Evolutionary conservation across 2,113 vertebrate genomes (phyloP), one percentile per base, ranked within the genome.

Genomic region (Hucho hucho): DNA sequence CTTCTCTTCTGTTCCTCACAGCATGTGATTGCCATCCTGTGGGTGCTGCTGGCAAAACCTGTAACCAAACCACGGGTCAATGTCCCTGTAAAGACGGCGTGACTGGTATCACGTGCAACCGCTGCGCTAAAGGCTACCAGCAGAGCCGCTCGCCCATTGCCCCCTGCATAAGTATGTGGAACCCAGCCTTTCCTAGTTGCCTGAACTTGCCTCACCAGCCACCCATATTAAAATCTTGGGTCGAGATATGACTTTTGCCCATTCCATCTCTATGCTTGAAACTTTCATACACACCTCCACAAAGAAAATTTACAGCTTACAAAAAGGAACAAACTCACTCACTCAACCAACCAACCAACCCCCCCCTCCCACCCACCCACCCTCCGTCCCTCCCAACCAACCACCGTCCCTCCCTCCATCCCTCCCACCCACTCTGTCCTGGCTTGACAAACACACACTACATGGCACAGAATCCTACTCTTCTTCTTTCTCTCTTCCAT

Each of bases 1-100:
- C 20, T 26, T 22, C 20, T 65, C 24, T n/a, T 70, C 47, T 46
- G 9, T 22, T 2, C 0, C 22, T 49, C 61, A 16, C 90, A 99
- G 98, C 97, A n/a, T 99, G 98, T 0, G 98, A 99, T 80, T 99
- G 98, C 87, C 98, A 99, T 86, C 98, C 98, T 0, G 98, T 99
- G 76, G 98, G 98, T 0, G 97, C 98, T 0, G 97, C 98, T 3
- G 98, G 98, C 80, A 98, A 99, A 88, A 99, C 98, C 80, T 99
- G 98, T 77, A 99, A 99, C 93, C 98, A 99, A 86, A 99, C 98
- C 43, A 99, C 97, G 0, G 98, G 98, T n/a, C 98, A 99, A 75
- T 99, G 98, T 84, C 98, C 98, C 84, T 99, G 98, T 89, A 99
- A 99, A 89, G 98, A 99, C 0, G 98, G 98, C 0, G 98, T 99